These are phyloP conservation scores for Pseudochirops corinnae DNA, from an alignment of 2,797 vertebrate species.

Conservation along the genomic window DNA sequence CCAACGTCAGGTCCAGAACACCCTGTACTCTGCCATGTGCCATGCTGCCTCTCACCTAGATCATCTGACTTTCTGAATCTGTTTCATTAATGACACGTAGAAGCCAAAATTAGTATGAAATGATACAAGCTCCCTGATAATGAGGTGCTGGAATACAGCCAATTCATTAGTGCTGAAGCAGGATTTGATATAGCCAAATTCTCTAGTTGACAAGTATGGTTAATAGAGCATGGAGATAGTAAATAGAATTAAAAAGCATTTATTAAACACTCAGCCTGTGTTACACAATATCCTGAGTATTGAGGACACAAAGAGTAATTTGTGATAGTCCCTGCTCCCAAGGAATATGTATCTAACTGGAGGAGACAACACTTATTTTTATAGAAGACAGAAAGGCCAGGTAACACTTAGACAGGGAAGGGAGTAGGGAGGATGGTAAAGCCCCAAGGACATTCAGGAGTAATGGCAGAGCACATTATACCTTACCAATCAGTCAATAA, in stretches of 20 bases:
- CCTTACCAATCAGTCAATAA: background rate
- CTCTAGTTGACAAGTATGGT: background rate
- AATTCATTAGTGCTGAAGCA: background rate
- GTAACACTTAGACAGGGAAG: background rate
- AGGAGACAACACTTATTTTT: background rate
- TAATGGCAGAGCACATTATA: background rate
- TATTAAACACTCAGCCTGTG: background rate
- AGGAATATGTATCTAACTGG: background rate
- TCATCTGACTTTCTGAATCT: background rate
- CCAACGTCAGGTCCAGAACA: background rate
- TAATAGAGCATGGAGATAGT: background rate
- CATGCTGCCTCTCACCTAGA: background rate
- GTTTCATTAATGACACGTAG: background rate
- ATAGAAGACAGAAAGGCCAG: background rate
- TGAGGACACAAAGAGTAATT: background rate
- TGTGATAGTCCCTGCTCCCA: background rate
- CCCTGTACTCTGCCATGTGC: background rate
- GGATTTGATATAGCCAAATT: background rate
- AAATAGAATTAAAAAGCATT: background rate
- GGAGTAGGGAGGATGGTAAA: background rate
- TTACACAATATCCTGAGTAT: background rate
- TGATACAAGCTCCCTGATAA: background rate
- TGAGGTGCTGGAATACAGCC: background rate
- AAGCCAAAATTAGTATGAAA: background rate
- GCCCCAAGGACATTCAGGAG: background rate